Evolutionary conservation across 1,140 invertebrate species (phyloP).

Genomic region (Leptinotarsa lineolata): DNA sequence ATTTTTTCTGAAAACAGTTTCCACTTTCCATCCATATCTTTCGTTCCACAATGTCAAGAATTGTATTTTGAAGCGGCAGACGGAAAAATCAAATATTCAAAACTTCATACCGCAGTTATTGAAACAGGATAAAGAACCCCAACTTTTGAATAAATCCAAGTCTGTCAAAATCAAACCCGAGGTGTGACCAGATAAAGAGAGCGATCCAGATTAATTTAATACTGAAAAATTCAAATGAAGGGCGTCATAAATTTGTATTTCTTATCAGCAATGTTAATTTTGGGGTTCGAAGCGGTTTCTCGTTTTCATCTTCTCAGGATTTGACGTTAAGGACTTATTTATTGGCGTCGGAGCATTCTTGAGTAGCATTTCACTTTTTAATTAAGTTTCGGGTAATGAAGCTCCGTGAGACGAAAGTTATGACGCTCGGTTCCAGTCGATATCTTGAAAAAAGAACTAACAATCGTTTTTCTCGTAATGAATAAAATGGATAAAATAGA

Average conservation of each 20-base stretch:
- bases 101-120: no score
- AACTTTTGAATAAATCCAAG: slow-evolving; percentile 9
- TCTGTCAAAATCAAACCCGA: neutral
- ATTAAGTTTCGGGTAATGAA: slow-evolving; percentile 21
- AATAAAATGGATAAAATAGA: no score
- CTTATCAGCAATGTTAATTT: slow-evolving; percentile 27
- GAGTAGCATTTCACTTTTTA: slow-evolving; percentile 18
- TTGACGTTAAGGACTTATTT: slow-evolving; percentile 31
- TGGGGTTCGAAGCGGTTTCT: slow-evolving; percentile 9
- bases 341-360: slow-evolving; percentile 20
- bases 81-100: no score
- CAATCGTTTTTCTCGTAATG: no score
- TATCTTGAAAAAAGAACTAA: no score
- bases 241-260: slow-evolving; percentile 27
- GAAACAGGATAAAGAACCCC: neutral
- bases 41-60: no score
- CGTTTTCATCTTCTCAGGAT: slow-evolving; percentile 6
- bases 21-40: no score
- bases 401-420: neutral
- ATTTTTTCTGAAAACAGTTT: no score
- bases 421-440: neutral
- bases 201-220: slow-evolving; percentile 14
- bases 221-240: slow-evolving; percentile 5
- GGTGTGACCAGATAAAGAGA: slow-evolving; percentile 3
- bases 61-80: no score